phyloP scores from a whole-genome alignment of 1,140 invertebrate genomes.

The Drosophila kurseongensis region DNA sequence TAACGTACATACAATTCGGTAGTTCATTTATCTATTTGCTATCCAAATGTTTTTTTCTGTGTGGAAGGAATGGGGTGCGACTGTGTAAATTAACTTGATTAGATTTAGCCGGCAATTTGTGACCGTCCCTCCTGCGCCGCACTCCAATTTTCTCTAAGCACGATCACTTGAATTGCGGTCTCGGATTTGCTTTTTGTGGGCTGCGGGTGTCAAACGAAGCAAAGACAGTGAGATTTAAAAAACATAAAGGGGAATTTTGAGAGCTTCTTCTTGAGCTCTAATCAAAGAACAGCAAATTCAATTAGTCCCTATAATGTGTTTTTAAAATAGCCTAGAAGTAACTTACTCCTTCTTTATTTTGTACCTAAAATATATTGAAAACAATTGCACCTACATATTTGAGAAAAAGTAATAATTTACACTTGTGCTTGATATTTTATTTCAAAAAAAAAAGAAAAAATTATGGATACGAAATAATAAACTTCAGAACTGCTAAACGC shows the following conservation, averaged over 20 bases:
- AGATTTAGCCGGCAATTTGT: constrained; percentile 76
- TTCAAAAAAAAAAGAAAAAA: constrained; percentile 18
- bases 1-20: no score
- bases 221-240: neutral
- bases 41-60: constrained; percentile 11
- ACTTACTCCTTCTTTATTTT: neutral
- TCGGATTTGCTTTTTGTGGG: constrained; percentile 43
- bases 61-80: constrained; percentile 34
- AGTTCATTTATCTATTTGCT: neutral
- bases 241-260: neutral
- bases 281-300: neutral
- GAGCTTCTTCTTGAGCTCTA: neutral
- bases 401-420: neutral
- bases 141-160: constrained; percentile 8
- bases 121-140: constrained; percentile 10
- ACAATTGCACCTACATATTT: no score
- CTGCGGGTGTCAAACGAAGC: constrained; percentile 16
- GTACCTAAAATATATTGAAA: neutral
- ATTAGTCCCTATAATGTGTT: neutral
- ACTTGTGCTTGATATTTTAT: constrained; percentile 7
- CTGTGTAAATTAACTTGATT: constrained; percentile 79
- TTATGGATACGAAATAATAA: neutral
- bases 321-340: no score
- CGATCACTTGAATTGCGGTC: constrained; percentile 32
- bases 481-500: constrained; percentile 55